Conservation (phyloP, 2,888 invertebrate species). For the Catocala fraxini region DNA sequence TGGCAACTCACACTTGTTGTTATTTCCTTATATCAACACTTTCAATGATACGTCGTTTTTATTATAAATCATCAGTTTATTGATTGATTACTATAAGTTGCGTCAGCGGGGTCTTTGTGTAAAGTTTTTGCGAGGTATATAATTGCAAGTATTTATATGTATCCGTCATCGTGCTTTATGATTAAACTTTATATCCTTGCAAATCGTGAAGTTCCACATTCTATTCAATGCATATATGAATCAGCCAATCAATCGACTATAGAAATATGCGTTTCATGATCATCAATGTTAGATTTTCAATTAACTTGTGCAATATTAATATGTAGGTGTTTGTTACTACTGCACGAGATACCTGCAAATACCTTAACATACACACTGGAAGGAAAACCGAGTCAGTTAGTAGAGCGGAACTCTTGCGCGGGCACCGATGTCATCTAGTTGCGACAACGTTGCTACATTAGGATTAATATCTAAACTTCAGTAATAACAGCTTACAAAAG, state of each 20-base stretch:
- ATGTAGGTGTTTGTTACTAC: constrained; percentile 9
- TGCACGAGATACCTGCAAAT: constrained; percentile 30
- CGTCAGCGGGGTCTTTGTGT: constrained; percentile 36
- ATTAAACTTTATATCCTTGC: constrained; percentile 12
- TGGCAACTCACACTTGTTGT: constrained; percentile 2
- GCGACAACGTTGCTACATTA: constrained; percentile 66
- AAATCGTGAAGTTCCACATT: too few species aligned
- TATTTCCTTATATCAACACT: constrained; percentile 32
- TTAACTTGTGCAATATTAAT: not conserved
- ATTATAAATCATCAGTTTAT: constrained; percentile 31
- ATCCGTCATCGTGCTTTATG: constrained; percentile 30
- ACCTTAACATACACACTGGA: constrained; percentile 38
- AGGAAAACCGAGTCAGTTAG: constrained; percentile 57
- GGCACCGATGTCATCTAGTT: constrained; percentile 66
- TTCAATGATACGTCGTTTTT: constrained; percentile 25
- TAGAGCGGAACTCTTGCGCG: constrained; percentile 76
- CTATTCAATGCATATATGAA: too few species aligned
- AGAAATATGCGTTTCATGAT: too few species aligned
- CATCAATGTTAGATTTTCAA: not conserved
- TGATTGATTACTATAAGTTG: constrained; percentile 34
- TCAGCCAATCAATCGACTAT: too few species aligned
- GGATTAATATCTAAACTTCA: constrained; percentile 79
- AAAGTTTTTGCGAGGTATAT: constrained; percentile 32
- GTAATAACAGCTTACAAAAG: constrained; percentile 68
- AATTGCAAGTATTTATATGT: constrained; percentile 36